A percentile compares a stretch with the other conserved stretches of the same genome.
Evolutionary conservation across 2,797 vertebrate genomes (phyloP).

Genomic region (Chelonia mydas): DNA sequence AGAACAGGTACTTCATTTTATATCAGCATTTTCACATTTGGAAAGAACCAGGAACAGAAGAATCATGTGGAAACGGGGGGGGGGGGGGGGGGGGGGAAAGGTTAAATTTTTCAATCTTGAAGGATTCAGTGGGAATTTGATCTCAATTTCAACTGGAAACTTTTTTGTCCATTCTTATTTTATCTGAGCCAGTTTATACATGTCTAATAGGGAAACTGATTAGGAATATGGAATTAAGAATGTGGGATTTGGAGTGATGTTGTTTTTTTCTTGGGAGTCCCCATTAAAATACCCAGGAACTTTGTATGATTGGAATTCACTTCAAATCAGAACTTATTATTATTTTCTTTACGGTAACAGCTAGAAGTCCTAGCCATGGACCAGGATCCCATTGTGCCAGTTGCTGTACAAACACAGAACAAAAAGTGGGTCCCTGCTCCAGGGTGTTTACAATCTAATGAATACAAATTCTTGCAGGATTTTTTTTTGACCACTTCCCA

Average conservation of each 20-base stretch:
- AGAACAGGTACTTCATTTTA: not conserved
- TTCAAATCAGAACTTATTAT: not conserved
- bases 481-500: not conserved
- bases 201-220: not conserved
- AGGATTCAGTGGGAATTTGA: not conserved
- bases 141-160: not conserved
- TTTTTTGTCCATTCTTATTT: not conserved
- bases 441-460: no score
- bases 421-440: no score
- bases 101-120: conserved; percentile 30
- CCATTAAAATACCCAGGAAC: not conserved
- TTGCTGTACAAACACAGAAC: no score
- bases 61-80: not conserved
- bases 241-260: not conserved
- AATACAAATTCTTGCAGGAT: not conserved
- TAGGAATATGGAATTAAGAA: not conserved
- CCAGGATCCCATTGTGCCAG: not conserved
- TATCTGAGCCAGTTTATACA: not conserved
- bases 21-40: not conserved
- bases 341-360: not conserved
- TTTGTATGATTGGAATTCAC: not conserved
- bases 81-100: not conserved
- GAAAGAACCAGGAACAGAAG: not conserved
- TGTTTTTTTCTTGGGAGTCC: not conserved
- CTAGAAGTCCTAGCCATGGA: not conserved